A percentile compares a stretch with the other conserved stretches of the same genome.
These are phyloP conservation scores for Physocephala rufipes DNA, from an alignment of 2,888 invertebrate genomes.

Conservation along the genomic window DNA sequence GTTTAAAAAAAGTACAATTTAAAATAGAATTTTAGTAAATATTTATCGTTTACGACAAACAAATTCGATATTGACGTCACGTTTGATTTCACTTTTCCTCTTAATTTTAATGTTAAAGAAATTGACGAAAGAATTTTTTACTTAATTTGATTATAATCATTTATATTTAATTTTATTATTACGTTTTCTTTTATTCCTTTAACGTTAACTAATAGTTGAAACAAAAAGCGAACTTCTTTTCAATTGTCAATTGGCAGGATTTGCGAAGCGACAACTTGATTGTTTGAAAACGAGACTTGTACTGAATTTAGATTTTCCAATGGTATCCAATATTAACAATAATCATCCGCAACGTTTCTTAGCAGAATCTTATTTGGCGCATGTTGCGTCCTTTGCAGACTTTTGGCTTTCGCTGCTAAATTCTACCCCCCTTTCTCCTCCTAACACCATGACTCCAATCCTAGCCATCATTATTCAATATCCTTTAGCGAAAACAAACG, in stretches of 20 bases:
- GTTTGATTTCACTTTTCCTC: background rate
- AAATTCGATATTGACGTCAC: no score
- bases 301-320: slow-evolving; percentile 59
- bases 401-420: slow-evolving; percentile 1
- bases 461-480: background rate
- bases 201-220: slow-evolving; percentile 4
- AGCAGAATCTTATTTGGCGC: slow-evolving; percentile 47
- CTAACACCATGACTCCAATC: background rate
- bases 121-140: background rate
- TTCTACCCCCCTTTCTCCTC: background rate
- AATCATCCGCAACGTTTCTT: slow-evolving; percentile 52
- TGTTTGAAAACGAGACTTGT: slow-evolving; percentile 58
- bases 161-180: background rate
- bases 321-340: slow-evolving; percentile 55
- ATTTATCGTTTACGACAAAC: no score
- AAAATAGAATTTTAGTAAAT: no score
- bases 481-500: background rate
- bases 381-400: slow-evolving; percentile 47
- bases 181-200: slow-evolving; percentile 15
- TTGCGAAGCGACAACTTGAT: slow-evolving; percentile 50
- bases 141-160: no score
- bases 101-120: background rate
- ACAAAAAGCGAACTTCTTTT: background rate
- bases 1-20: no score
- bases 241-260: background rate